phyloP scores from a whole-genome alignment of 2,113 vertebrate genomes.

The Martes martes region DNA sequence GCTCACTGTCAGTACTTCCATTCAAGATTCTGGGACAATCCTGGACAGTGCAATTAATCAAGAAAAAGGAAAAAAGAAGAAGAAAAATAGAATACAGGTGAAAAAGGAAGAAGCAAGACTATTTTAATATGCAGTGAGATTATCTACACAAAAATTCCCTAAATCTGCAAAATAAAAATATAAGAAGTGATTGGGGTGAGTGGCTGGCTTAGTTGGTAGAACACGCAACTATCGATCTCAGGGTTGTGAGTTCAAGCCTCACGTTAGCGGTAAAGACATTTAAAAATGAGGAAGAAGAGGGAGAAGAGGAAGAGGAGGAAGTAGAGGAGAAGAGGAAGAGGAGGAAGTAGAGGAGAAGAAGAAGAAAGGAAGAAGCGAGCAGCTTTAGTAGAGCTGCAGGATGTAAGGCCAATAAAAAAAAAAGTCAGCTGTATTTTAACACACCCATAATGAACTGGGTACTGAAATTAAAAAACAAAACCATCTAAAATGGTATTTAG shows the following conservation, averaged over 20 bases:
- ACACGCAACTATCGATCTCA: neutral
- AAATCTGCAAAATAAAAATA: neutral
- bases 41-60: neutral
- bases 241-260: neutral
- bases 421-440: neutral
- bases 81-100: neutral
- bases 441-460: neutral
- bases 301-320: neutral
- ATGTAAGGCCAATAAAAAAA: neutral
- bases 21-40: neutral
- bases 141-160: neutral
- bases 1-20: neutral
- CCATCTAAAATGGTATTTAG: neutral
- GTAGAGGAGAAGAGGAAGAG: neutral
- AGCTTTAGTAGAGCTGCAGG: neutral
- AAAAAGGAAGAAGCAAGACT: neutral
- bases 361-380: neutral
- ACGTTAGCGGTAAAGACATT: neutral
- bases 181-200: neutral
- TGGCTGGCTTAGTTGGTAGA: neutral
- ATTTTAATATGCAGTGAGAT: neutral
- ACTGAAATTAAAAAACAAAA: neutral
- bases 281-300: neutral
- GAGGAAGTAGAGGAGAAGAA: neutral
- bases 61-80: neutral